Conservation (phyloP, 1,140 invertebrate genomes). For the Drosophila truncata region DNA sequence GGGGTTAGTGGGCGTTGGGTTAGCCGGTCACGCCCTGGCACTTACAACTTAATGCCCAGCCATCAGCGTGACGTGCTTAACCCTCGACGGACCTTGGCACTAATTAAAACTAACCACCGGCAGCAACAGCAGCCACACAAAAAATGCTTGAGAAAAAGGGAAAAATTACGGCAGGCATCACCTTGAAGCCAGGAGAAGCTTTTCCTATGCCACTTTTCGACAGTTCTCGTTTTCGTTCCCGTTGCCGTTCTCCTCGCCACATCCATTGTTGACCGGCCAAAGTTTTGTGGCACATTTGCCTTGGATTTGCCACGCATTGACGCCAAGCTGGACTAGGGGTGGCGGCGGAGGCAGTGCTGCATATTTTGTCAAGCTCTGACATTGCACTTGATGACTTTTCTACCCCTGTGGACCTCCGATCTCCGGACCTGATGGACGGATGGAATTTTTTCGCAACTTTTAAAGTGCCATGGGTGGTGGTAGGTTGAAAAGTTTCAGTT, state of each 20-base stretch:
- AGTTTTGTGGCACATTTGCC: constrained; percentile 56
- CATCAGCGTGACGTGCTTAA: constrained; percentile 73
- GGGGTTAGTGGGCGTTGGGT: constrained; percentile 7
- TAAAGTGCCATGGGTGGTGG: constrained; percentile 31
- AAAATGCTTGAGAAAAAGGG: constrained; percentile 32
- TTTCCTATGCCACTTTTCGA: constrained; percentile 48
- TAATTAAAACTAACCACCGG: constrained; percentile 68
- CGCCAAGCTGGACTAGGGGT: constrained; percentile 6
- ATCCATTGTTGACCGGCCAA: constrained; percentile 48
- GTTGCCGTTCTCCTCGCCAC: constrained; percentile 5
- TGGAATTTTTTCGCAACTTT: constrained; percentile 34
- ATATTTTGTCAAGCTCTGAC: constrained; percentile 60
- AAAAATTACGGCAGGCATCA: constrained; percentile 38
- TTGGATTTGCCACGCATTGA: constrained; percentile 61
- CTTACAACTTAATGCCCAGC: constrained; percentile 73
- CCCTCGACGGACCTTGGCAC: constrained; percentile 67
- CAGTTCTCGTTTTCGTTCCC: constrained; percentile 13
- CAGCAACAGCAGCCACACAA: constrained; percentile 34
- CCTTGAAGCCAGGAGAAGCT: constrained; percentile 27
- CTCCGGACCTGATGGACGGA: background rate
- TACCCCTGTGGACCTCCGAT: constrained; percentile 6
- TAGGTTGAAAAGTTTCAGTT: constrained; percentile 41
- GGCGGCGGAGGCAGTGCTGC: constrained; percentile 10
- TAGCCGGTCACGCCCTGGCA: constrained; percentile 58
- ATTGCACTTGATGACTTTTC: constrained; percentile 65